Conservation (phyloP, 2,113 vertebrate species). For the Psephotus haematonotus region DNA sequence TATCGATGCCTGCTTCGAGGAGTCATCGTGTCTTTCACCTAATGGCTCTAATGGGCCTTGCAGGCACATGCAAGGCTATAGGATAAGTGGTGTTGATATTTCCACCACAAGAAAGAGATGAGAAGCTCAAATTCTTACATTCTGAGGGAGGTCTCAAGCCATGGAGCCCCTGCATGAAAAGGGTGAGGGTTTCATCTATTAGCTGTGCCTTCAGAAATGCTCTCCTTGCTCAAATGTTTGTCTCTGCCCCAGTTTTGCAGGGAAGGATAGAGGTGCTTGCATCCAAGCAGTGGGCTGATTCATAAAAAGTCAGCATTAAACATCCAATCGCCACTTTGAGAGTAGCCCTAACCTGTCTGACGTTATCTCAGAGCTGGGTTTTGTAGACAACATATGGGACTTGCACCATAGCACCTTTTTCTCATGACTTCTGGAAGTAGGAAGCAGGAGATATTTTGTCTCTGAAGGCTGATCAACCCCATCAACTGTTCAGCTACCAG, state of each 20-base stretch:
- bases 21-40: not conserved
- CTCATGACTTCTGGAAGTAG: not conserved
- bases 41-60: not conserved
- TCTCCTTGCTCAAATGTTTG: not conserved
- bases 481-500: not conserved
- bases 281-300: not conserved
- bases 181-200: not conserved
- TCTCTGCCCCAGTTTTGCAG: not conserved
- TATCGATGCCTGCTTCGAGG: not conserved
- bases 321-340: not conserved
- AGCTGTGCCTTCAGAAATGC: not conserved
- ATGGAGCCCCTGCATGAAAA: not conserved
- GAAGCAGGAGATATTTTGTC: not conserved
- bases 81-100: not conserved
- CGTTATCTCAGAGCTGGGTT: not conserved
- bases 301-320: not conserved
- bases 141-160: not conserved
- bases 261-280: not conserved
- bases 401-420: not conserved
- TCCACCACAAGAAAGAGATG: not conserved
- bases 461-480: not conserved
- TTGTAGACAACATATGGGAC: not conserved
- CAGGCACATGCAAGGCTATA: not conserved
- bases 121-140: not conserved
- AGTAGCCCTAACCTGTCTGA: not conserved